Base-by-base conservation (phyloP, 2,797 vertebrate genomes). In the Enteromius treurensis region DNA sequence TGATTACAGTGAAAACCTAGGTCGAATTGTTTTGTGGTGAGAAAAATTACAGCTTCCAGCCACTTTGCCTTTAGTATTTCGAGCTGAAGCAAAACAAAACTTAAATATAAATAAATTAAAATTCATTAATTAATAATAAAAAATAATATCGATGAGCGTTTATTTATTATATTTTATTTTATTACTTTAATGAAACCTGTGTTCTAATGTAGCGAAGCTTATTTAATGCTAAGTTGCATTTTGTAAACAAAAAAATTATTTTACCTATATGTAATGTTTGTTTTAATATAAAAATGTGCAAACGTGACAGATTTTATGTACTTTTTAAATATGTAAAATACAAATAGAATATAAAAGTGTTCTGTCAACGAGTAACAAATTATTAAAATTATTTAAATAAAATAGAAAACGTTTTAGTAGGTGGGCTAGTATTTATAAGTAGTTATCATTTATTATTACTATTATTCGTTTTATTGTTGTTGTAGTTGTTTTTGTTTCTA, bases 391-490 rank as follows among this genome's bases (percentile, higher is more conserved):
- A 8, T 47, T 47, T 47, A 13, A 47, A 47, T 45, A 45, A 45
- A 45, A 45, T 13, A 21, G 42, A 29, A 21, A 21, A 51, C 5
- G 1, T 37, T 3, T 15, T 42, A 8, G 23, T 15, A 47, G 45
- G 3, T 15, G 13, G 42, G 42, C 11, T 45, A 45, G 29, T 45
- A 64, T 76, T 65, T 62, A 73, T 81, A 21, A 65, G 51, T 64
- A 77, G 37, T 32, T 55, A 29, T 13, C 0, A 29, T 42, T 69
- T 42, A 69, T 42, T 80, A 40, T 69, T 75, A 62, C 14, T 71
- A 55, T 53, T 74, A 53, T 45, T 86, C 49, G 70, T 84, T 51
- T 76, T 51, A 9, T 37, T 55, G 13, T 45, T 77, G 64, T 40
- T 79, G n/a, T 19, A 19, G 15, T 51, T 37, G 19, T 51, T 51